Conservation (phyloP, 2,888 invertebrate species). For the Hyposoter dolosus region DNA sequence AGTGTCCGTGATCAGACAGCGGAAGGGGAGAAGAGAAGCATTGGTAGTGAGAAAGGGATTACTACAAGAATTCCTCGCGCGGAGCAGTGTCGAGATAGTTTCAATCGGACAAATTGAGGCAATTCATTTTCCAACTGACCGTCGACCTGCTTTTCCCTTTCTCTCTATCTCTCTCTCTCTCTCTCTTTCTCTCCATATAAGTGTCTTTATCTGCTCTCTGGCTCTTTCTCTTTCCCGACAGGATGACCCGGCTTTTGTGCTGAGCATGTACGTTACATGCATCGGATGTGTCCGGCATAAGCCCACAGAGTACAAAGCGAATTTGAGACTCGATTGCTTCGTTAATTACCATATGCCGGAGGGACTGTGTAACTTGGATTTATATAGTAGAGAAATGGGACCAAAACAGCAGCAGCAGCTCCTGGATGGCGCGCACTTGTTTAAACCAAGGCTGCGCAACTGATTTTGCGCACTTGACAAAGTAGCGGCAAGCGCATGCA, state of each 20-base stretch:
- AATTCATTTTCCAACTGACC: slow-evolving; percentile 78
- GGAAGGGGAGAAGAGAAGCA: slow-evolving; percentile 21
- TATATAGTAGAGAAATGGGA: slow-evolving; percentile 4
- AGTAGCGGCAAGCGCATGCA: slow-evolving; percentile 8
- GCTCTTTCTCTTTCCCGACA: neutral
- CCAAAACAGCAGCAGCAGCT: neutral
- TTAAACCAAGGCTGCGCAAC: neutral
- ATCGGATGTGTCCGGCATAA: slow-evolving; percentile 28
- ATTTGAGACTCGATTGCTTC: slow-evolving; percentile 57
- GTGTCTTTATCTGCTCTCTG: slow-evolving; percentile 12
- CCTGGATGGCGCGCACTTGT: neutral
- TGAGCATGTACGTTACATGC: slow-evolving; percentile 20
- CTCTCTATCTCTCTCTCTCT: slow-evolving; percentile 7
- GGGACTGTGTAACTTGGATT: slow-evolving; percentile 8
- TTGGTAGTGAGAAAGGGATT: slow-evolving; percentile 69
- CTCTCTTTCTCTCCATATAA: neutral
- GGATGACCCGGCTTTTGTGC: slow-evolving; percentile 33
- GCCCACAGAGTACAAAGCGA: slow-evolving; percentile 27
- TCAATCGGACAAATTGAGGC: slow-evolving; percentile 81
- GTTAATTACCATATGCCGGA: slow-evolving; percentile 49
- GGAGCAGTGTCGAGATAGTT: slow-evolving; percentile 78
- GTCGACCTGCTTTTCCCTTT: slow-evolving; percentile 62
- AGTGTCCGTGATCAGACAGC: slow-evolving; percentile 51
- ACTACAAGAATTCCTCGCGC: slow-evolving; percentile 80
- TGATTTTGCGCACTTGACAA: slow-evolving; percentile 5